Evolutionary conservation across 2,888 invertebrate species (phyloP).

Genomic region (Heliconius cydno): DNA sequence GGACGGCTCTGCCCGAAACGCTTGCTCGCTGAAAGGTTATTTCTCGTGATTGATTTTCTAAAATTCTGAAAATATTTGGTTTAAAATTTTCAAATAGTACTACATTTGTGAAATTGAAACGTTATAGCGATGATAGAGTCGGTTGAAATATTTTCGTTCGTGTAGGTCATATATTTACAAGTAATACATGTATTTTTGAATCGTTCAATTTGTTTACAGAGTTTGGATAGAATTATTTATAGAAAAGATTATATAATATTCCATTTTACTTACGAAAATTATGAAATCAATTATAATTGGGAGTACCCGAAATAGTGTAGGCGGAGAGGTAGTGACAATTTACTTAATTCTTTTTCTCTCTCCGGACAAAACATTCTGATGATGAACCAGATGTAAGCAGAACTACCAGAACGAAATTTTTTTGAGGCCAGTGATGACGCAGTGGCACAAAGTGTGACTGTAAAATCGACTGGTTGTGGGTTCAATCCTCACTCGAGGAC

Average conservation of each 20-base stretch:
- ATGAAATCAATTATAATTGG: too few species aligned
- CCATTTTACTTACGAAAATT: too few species aligned
- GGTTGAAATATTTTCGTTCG: constrained; percentile 5
- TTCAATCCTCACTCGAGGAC: too few species aligned
- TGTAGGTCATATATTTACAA: neutral
- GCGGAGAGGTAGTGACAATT: too few species aligned
- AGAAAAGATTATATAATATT: too few species aligned
- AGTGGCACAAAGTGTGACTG: too few species aligned
- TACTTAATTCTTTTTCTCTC: too few species aligned
- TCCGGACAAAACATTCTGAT: too few species aligned
- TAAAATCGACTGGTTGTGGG: too few species aligned
- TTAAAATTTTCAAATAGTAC: constrained; percentile 15
- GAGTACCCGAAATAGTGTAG: too few species aligned
- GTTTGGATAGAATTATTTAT: too few species aligned
- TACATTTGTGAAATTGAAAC: constrained; percentile 22
- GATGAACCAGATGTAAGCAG: too few species aligned
- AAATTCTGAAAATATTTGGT: constrained; percentile 25
- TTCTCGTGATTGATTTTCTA: constrained; percentile 29
- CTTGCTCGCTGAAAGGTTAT: constrained; percentile 33
- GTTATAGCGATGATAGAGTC: neutral
- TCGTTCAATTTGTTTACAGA: neutral
- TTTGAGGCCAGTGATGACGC: neutral
- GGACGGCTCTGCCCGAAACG: constrained; percentile 26
- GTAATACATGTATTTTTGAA: neutral
- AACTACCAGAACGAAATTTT: neutral